Percentiles rank a stretch among this genome's conserved stretches.
These are phyloP conservation scores for Reinhardtius hippoglossoides DNA, from an alignment of 2,113 vertebrate species.

Conservation along the genomic window DNA sequence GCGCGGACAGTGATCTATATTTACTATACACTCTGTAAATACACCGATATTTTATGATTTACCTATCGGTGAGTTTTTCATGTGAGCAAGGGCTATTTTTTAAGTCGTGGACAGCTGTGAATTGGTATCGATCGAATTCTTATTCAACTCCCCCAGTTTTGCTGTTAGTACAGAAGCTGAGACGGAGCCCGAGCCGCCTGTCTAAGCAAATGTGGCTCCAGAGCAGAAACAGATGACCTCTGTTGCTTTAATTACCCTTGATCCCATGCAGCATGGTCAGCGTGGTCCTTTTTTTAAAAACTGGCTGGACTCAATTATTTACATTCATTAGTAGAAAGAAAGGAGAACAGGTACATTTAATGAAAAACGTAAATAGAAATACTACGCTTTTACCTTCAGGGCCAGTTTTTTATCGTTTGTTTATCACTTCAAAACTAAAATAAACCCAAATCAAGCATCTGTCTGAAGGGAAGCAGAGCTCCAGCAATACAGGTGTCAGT, in stretches of 20 bases:
- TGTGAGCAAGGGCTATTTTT: slow-evolving; percentile 69
- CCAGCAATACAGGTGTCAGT: slow-evolving; percentile 29
- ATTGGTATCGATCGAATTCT: slow-evolving; percentile 80
- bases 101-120: slow-evolving; percentile 71
- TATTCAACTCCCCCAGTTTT: slow-evolving; percentile 71
- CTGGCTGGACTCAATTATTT: slow-evolving; percentile 27
- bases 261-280: slow-evolving; percentile 40
- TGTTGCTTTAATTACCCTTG: slow-evolving; percentile 70
- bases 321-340: slow-evolving; percentile 15
- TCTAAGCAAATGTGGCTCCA: slow-evolving; percentile 33
- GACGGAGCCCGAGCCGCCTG: slow-evolving; percentile 38
- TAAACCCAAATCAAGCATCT: slow-evolving; percentile 21
- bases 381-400: too few species aligned
- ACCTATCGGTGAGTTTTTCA: slow-evolving; percentile 67
- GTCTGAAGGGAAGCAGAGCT: slow-evolving; percentile 20
- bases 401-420: slow-evolving; percentile 3
- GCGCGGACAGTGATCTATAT: slow-evolving; percentile 78
- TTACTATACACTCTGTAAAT: slow-evolving; percentile 72
- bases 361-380: neutral
- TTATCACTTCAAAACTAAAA: slow-evolving; percentile 19
- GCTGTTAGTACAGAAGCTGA: slow-evolving; percentile 53
- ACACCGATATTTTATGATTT: slow-evolving; percentile 80
- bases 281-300: slow-evolving; percentile 32
- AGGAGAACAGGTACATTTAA: neutral
- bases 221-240: slow-evolving; percentile 65